Base-by-base conservation (phyloP, 2,888 invertebrate genomes). In the Cybosia mesomella region DNA sequence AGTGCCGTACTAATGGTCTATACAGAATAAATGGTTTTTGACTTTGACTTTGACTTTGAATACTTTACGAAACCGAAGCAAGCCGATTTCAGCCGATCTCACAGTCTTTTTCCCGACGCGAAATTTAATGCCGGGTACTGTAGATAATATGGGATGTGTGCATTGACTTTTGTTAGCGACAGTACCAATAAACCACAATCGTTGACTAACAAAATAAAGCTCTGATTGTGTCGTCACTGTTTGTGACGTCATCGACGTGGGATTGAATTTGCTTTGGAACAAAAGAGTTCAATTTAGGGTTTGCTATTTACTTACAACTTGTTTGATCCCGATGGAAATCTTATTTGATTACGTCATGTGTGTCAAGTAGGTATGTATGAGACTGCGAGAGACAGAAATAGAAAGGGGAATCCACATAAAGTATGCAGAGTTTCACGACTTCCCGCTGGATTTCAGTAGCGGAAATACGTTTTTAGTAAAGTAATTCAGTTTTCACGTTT, bases 241-340 rank as follows among this genome's bases (percentile, higher is more conserved):
- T 67, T 67, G 73, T 72, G 60, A 77, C 74, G 76, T 72, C 76
- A 82, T 77, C 67, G 60, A 64, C 36, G 63, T 49, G 68, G 66
- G 76, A 83, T 82, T 76, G 77, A 76, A 76, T 83, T 83, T 76
- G 66, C 70, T 65, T 68, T 62, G 62, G 73, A 73, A 79, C 75
- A 80, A 82, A 74, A 77, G 75, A 71, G 64, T 64, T 67, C 58
- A 73, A 74, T 74, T 74, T 72, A 79, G 70, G 70, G 69, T 59
- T 67, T 61, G 39, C 61, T 79, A 74, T 80, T 81, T 74, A 72
- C 81, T 68, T 67, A 67, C 71, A 65, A 71, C 24, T 76, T 60
- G 72, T 66, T 75, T 60, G 64, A 73, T 57, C 68, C 59, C 43
- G n/a, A 28, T 54, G 66, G 58, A 36, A 36, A 55, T 24, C 11